A percentile compares a stretch with the other conserved stretches of the same genome.
phyloP scores from a whole-genome alignment of 2,888 invertebrate species.

The Tetragonisca angustula region DNA sequence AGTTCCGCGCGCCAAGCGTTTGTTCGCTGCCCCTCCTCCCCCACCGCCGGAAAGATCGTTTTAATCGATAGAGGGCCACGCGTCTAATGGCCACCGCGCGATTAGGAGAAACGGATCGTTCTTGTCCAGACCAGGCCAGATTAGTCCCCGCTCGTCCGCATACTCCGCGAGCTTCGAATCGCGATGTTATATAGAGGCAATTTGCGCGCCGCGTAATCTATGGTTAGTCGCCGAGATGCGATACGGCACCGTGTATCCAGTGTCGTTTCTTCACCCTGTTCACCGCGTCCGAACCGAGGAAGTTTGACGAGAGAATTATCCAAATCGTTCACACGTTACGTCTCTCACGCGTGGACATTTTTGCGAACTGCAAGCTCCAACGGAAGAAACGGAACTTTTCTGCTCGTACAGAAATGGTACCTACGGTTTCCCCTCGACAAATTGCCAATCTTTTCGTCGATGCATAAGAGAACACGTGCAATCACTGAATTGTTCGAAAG shows the following conservation, averaged over 20 bases:
- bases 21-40: background rate
- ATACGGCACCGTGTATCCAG: slow-evolving; percentile 52
- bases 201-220: slow-evolving; percentile 68
- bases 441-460: too few species aligned
- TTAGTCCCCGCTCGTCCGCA: slow-evolving; percentile 58
- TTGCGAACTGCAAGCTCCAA: too few species aligned
- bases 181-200: slow-evolving; percentile 59
- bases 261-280: slow-evolving; percentile 15
- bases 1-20: background rate
- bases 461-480: too few species aligned
- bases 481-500: too few species aligned
- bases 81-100: slow-evolving; percentile 60
- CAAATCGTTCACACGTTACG: too few species aligned
- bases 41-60: slow-evolving; percentile 52
- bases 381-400: too few species aligned
- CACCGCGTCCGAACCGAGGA: background rate
- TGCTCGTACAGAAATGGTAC: too few species aligned
- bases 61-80: slow-evolving; percentile 57
- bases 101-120: slow-evolving; percentile 65
- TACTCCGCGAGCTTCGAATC: slow-evolving; percentile 52
- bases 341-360: too few species aligned
- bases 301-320: too few species aligned
- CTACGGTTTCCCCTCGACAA: too few species aligned
- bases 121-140: slow-evolving; percentile 57
- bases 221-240: slow-evolving; percentile 57